Evolutionary conservation across 2,113 vertebrate genomes (phyloP).

Genomic region (Hoplias malabaricus): DNA sequence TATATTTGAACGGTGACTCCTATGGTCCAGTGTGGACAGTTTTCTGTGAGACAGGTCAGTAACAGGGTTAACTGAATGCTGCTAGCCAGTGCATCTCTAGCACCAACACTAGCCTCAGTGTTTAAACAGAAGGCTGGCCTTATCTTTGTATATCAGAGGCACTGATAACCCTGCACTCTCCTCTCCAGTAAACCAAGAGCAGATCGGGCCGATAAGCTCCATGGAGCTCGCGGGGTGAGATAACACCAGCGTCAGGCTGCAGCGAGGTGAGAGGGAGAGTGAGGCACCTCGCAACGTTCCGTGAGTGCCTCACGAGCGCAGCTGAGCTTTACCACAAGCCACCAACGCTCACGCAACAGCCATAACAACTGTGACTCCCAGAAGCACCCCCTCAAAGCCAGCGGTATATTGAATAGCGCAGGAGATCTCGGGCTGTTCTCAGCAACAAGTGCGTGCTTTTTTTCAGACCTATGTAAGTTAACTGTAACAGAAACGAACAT

Average conservation of each 20-base stretch:
- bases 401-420: neutral
- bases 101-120: conserved; percentile 59
- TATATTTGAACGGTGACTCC: too few relatives aligned
- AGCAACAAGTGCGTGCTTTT: neutral
- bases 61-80: conserved; percentile 36
- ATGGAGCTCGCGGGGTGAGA: conserved; percentile 65
- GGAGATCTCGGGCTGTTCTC: neutral
- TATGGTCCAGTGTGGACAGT: neutral
- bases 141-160: conserved; percentile 79
- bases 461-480: conserved; percentile 13
- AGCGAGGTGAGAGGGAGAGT: conserved; percentile 45
- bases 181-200: conserved; percentile 68
- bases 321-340: conserved; percentile 42
- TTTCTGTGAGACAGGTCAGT: conserved; percentile 31
- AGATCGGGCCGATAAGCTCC: conserved; percentile 72
- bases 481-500: too few relatives aligned
- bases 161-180: conserved; percentile 83
- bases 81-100: conserved; percentile 47
- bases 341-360: conserved; percentile 38
- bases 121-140: conserved; percentile 75
- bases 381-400: neutral
- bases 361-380: conserved; percentile 21
- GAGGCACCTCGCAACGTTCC: conserved; percentile 37
- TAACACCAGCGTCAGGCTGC: conserved; percentile 55
- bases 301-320: conserved; percentile 12